phyloP scores from a whole-genome alignment of 1,140 invertebrate species.

The Drosophila aff. region DNA sequence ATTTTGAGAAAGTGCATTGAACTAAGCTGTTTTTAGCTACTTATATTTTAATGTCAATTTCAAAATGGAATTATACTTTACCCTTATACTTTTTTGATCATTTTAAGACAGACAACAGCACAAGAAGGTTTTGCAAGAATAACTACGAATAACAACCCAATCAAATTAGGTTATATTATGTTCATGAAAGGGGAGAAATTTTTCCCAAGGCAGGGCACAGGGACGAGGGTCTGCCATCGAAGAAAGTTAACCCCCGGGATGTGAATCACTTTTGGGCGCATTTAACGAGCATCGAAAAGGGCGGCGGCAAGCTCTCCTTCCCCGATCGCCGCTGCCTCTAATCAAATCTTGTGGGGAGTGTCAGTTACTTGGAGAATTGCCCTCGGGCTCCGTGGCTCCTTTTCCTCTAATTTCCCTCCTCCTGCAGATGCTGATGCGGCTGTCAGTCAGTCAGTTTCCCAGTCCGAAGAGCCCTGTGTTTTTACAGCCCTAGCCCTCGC shows the following conservation, averaged over 20 bases:
- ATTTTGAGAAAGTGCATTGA: neutral
- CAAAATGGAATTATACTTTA: neutral
- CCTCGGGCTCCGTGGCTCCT: constrained; percentile 8
- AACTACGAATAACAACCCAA: constrained; percentile 28
- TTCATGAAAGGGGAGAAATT: constrained; percentile 1
- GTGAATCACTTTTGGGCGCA: constrained; percentile 27
- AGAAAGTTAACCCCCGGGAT: constrained; percentile 20
- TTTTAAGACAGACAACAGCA: neutral
- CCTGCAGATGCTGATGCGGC: constrained; percentile 28
- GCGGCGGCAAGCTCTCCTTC: neutral
- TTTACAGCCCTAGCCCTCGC: neutral
- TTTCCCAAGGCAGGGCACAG: constrained; percentile 1
- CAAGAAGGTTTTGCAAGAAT: neutral
- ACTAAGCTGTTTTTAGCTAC: neutral
- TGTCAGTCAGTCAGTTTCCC: constrained; percentile 34
- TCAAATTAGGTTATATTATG: constrained; percentile 36
- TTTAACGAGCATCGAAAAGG: constrained; percentile 37
- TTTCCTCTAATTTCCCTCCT: constrained; percentile 8
- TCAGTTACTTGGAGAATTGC: constrained; percentile 40
- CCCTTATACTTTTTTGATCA: neutral
- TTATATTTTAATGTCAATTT: no score
- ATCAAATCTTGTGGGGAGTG: constrained; percentile 59
- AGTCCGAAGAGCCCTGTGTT: neutral
- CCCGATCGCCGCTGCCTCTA: constrained; percentile 31
- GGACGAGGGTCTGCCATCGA: constrained; percentile 1